Evolutionary conservation across 2,888 invertebrate genomes (phyloP), one percentile per base, ranked within the genome.

Genomic region (Drosophila neutralis): DNA sequence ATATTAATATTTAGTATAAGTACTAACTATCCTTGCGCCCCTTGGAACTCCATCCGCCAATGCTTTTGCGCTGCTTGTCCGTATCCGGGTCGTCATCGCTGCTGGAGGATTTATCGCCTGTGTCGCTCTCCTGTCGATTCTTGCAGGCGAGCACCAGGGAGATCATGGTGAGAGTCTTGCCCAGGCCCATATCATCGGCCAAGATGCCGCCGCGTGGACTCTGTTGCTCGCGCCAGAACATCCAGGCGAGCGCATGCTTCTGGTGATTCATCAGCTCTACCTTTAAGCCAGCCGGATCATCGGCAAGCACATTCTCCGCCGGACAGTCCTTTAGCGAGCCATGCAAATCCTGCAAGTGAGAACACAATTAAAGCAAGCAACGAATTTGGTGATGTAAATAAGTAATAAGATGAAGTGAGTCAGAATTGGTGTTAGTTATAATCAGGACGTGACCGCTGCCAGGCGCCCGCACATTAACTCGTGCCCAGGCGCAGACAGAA

Each of bases 161-260:
- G 78, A 97, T 96, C 96, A 97, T 96, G 0, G 97, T 96, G 35
- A 97, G 93, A 0, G 98, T 98, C 93, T 98, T 98, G 15, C 93
- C 93, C 27, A 93, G 79, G 2, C 93, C 93, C 93, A 93, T 93
- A 62, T 93, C 93, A 87, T 92, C 94, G 95, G 97, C 97, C 58
- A 98, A 94, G 80, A 98, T 97, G 18, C 98, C 98, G 1, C 98
- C 98, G 40, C 95, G 93, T 0, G 97, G 97, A 60, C 95, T 95
- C 92, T 98, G 97, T n/a, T 94, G 94, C 93, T 99, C 99, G 27
- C 98, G 93, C 98, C 98, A 98, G 27, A 94, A 89, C 87, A 99
- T 94, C 98, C 98, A 99, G 15, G 96, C 95, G 0, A 99, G 93
- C 0, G 97, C 98, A 87, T 96, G 95, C 76, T 95, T 94, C 92